A percentile compares a stretch with the other conserved stretches of the same genome.
phyloP scores from a whole-genome alignment of 1,140 invertebrate species.

The Anoplophora glabripennis region DNA sequence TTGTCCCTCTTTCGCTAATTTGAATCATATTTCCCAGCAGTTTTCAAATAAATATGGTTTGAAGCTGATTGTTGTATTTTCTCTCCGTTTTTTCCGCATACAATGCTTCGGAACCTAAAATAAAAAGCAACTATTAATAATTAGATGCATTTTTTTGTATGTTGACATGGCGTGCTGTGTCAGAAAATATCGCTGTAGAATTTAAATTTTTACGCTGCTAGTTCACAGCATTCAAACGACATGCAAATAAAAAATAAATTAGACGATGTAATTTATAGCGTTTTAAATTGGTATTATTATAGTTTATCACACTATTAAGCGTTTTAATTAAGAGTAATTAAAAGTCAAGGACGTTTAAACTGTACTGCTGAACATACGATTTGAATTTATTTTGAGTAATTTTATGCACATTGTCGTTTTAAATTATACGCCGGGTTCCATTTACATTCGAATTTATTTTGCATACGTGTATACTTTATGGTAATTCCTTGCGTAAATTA shows the following conservation, averaged over 20 bases:
- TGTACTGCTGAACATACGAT: slow-evolving; percentile 9
- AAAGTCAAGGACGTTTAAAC: slow-evolving; percentile 30
- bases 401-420: slow-evolving; percentile 18
- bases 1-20: no score
- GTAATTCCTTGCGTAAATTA: slow-evolving; percentile 21
- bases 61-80: no score
- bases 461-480: slow-evolving; percentile 17
- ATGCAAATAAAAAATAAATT: slow-evolving; percentile 33
- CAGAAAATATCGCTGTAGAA: neutral
- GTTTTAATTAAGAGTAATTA: slow-evolving; percentile 38
- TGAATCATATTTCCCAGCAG: no score
- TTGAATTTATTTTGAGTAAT: slow-evolving; percentile 14
- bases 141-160: no score
- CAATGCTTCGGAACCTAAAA: no score
- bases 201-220: slow-evolving; percentile 2
- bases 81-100: no score
- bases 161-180: no score
- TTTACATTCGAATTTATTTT: slow-evolving; percentile 27
- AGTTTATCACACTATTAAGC: slow-evolving; percentile 37
- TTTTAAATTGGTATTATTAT: slow-evolving; percentile 33
- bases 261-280: slow-evolving; percentile 24
- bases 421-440: slow-evolving; percentile 24
- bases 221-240: slow-evolving; percentile 9
- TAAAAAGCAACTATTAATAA: no score
- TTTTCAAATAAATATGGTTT: no score